phyloP scores from a whole-genome alignment of 2,888 invertebrate species.

The Melinaea marsaeus region DNA sequence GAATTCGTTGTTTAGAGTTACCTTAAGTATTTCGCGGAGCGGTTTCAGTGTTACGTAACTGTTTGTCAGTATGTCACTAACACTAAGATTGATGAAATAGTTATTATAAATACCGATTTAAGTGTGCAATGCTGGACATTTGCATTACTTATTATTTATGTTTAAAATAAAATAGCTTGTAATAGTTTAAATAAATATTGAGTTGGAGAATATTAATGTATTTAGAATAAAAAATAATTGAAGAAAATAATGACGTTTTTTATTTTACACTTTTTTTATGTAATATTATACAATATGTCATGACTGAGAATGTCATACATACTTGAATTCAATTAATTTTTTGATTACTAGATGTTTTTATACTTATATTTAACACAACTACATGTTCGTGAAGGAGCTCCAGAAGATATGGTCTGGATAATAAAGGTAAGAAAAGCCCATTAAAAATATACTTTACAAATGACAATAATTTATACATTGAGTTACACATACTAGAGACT shows the following conservation, averaged over 20 bases:
- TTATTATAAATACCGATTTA: constrained; percentile 70
- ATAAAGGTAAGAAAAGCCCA: no score
- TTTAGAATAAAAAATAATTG: constrained; percentile 78
- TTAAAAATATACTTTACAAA: no score
- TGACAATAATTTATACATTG: no score
- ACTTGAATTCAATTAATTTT: no score
- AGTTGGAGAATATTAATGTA: constrained; percentile 78
- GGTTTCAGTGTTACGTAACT: constrained; percentile 42
- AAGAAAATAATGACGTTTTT: constrained; percentile 31
- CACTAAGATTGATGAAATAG: constrained; percentile 72
- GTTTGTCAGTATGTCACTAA: constrained; percentile 69
- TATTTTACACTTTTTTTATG: constrained; percentile 14
- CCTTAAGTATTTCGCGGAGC: constrained; percentile 38
- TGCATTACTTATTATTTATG: constrained; percentile 76
- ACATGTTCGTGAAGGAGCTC: no score
- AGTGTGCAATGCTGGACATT: constrained; percentile 77
- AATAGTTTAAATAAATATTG: constrained; percentile 77
- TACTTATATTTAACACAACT: no score
- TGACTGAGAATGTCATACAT: background rate
- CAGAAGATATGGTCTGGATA: no score
- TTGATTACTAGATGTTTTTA: no score
- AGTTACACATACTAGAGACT: no score
- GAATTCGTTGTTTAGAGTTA: constrained; percentile 40
- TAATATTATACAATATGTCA: constrained; percentile 10
- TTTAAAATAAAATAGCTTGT: constrained; percentile 75